Conservation (phyloP, 2,797 vertebrate genomes). For the Microchirus variegatus region DNA sequence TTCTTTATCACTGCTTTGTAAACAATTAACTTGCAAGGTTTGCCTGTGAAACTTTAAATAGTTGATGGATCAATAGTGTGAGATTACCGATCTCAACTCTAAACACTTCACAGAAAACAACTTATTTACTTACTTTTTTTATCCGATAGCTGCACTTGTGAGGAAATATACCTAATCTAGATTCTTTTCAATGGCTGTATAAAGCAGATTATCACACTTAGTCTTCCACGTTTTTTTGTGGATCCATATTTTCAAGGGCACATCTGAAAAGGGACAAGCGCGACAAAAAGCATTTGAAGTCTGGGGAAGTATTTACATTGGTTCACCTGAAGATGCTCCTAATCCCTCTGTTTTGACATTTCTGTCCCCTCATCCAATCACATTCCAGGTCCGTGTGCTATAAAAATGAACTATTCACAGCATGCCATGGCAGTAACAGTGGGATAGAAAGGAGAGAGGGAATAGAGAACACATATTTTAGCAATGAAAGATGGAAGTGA, state of each 20-base stretch:
- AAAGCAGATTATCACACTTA: no score
- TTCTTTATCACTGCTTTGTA: constrained; percentile 16
- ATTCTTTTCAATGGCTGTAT: no score
- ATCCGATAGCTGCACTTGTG: no score
- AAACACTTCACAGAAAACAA: constrained; percentile 1
- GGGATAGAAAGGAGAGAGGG: background rate
- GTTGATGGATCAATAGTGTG: background rate
- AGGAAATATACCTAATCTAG: no score
- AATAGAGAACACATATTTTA: constrained; percentile 27
- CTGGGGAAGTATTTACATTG: no score
- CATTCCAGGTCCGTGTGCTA: constrained; percentile 1
- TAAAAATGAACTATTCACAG: constrained; percentile 28
- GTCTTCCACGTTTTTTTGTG: no score
- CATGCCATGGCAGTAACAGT: constrained; percentile 9
- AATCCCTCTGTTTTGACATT: constrained; percentile 6
- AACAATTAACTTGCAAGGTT: constrained; percentile 9
- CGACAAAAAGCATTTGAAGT: background rate
- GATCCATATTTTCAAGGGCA: background rate
- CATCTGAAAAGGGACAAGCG: background rate
- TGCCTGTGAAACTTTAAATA: constrained; percentile 9
- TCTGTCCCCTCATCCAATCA: background rate
- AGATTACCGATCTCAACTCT: background rate
- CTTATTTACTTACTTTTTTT: background rate
- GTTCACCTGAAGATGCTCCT: background rate
- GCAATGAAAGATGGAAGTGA: constrained; percentile 25